Conservation (phyloP, 2,888 invertebrate genomes). For the Xestia ashworthii region DNA sequence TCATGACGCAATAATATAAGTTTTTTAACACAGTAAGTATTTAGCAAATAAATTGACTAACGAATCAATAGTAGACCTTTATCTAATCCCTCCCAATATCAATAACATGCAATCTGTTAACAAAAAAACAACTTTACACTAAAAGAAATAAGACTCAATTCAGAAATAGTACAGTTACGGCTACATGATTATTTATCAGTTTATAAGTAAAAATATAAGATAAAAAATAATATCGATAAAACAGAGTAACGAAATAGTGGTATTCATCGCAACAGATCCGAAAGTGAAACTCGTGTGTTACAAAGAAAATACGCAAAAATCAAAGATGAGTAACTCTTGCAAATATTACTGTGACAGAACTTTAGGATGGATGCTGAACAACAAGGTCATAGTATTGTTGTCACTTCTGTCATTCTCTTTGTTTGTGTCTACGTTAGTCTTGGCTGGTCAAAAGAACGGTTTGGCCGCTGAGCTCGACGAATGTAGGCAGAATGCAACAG, state of each 20-base stretch:
- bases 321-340: constrained; percentile 72
- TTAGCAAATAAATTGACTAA: background rate
- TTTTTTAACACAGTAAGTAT: constrained; percentile 6
- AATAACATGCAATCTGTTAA: constrained; percentile 7
- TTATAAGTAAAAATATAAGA: constrained; percentile 46
- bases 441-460: constrained; percentile 81
- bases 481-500: constrained; percentile 42
- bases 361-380: constrained; percentile 82
- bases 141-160: constrained; percentile 33
- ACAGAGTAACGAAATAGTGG: constrained; percentile 35
- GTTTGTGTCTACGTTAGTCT: constrained; percentile 81
- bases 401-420: constrained; percentile 80
- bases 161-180: background rate
- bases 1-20: constrained; percentile 28
- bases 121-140: constrained; percentile 28
- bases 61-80: constrained; percentile 29
- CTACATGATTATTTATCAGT: constrained; percentile 45
- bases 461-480: constrained; percentile 70
- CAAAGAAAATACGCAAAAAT: background rate
- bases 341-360: constrained; percentile 78
- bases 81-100: constrained; percentile 55
- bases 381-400: constrained; percentile 84
- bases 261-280: constrained; percentile 46
- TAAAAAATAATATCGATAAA: constrained; percentile 42
- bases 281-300: constrained; percentile 52